phyloP scores from a whole-genome alignment of 2,888 invertebrate species.

The Lathronympha strigana region DNA sequence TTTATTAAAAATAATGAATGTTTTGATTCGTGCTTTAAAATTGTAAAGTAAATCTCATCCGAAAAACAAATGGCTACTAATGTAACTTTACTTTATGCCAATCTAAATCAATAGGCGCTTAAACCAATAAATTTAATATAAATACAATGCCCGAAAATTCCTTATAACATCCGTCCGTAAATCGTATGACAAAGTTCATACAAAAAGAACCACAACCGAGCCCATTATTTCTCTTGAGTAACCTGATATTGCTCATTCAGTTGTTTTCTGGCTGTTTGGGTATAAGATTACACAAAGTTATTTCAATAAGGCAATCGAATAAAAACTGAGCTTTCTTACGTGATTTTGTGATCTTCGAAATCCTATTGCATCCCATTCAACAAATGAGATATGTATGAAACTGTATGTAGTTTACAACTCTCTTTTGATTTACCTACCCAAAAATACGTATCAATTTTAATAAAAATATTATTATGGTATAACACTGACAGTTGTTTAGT shows the following conservation, averaged over 20 bases:
- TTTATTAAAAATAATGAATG: too few relatives aligned
- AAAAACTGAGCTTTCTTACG: slow-evolving; percentile 66
- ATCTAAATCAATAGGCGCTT: not conserved
- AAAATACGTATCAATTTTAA: not conserved
- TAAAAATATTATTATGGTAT: not conserved
- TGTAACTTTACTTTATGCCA: too few relatives aligned
- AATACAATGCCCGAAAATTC: slow-evolving; percentile 25
- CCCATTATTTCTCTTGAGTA: slow-evolving; percentile 72
- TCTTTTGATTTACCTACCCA: slow-evolving; percentile 11
- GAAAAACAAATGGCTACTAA: too few relatives aligned
- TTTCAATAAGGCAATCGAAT: slow-evolving; percentile 80
- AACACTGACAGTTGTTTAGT: too few relatives aligned
- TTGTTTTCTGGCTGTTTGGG: slow-evolving; percentile 81
- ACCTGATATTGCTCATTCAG: slow-evolving; percentile 81
- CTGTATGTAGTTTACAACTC: not conserved
- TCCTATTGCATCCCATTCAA: slow-evolving; percentile 21
- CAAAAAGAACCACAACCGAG: slow-evolving; percentile 63
- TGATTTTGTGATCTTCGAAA: slow-evolving; percentile 58
- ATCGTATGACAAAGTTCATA: slow-evolving; percentile 57
- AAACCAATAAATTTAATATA: slow-evolving; percentile 25
- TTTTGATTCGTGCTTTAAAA: too few relatives aligned
- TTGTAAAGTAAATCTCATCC: too few relatives aligned
- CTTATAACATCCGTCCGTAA: slow-evolving; percentile 61
- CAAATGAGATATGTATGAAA: slow-evolving; percentile 45
- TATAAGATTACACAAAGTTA: slow-evolving; percentile 83